Conservation (phyloP, 2,888 invertebrate genomes). For the Phalera bucephala region DNA sequence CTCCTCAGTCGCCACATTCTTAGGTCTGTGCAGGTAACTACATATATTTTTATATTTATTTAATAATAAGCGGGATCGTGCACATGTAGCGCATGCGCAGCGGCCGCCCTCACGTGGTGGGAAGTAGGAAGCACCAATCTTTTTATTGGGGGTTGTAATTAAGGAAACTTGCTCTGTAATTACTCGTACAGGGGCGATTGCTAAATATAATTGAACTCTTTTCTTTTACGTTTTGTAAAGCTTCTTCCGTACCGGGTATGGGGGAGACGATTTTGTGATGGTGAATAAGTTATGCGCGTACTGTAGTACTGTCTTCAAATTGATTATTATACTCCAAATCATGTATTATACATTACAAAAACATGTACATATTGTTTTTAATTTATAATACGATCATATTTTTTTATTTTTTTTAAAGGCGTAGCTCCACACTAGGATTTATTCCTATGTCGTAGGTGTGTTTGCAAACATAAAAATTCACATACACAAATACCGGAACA, state of each 20-base stretch:
- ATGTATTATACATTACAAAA: too few species aligned
- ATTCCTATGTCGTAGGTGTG: too few species aligned
- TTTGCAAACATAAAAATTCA: too few species aligned
- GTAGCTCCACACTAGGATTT: too few species aligned
- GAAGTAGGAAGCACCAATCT: slow-evolving; percentile 77
- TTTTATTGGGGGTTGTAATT: slow-evolving; percentile 78
- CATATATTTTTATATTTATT: slow-evolving; percentile 60
- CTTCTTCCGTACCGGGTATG: slow-evolving; percentile 44
- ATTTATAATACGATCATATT: too few species aligned
- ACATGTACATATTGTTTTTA: too few species aligned
- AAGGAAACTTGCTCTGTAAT: slow-evolving; percentile 77
- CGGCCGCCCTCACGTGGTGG: slow-evolving; percentile 63
- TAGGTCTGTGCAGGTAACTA: slow-evolving; percentile 39
- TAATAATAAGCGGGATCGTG: slow-evolving; percentile 72
- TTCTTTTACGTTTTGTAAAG: slow-evolving; percentile 57
- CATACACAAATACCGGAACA: too few species aligned
- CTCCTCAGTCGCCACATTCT: background rate
- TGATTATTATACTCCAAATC: too few species aligned
- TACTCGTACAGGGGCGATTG: slow-evolving; percentile 80
- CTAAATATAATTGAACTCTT: slow-evolving; percentile 79
- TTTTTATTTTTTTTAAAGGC: too few species aligned
- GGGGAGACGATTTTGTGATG: slow-evolving; percentile 6
- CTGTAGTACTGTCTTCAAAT: slow-evolving; percentile 3
- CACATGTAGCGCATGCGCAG: slow-evolving; percentile 65
- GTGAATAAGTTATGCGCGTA: background rate